Percentiles rank a stretch among this genome's conserved stretches.
Conservation (phyloP, 2,113 vertebrate species). For the Ictalurus furcatus region DNA sequence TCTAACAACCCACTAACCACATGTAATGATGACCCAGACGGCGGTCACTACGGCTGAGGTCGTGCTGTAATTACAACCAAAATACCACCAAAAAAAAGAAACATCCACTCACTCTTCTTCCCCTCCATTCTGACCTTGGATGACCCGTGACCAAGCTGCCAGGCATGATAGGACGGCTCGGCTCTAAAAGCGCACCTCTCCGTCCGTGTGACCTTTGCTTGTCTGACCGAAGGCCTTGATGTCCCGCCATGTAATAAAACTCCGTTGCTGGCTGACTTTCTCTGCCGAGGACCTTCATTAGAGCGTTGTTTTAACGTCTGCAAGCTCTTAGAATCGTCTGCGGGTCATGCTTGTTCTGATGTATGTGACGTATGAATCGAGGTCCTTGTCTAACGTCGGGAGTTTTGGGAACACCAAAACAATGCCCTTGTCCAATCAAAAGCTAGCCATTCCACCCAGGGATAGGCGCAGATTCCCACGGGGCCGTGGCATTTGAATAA, state of each 20-base stretch:
- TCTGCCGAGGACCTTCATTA: slow-evolving; percentile 36
- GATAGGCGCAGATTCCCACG: not conserved
- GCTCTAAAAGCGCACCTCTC: slow-evolving; percentile 49
- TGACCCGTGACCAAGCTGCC: slow-evolving; percentile 29
- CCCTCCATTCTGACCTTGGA: slow-evolving; percentile 44
- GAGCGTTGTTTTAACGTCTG: not conserved
- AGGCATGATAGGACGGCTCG: slow-evolving; percentile 7
- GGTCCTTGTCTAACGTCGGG: not conserved
- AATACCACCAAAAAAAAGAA: not conserved
- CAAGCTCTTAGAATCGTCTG: slow-evolving; percentile 37
- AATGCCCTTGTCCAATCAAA: not conserved
- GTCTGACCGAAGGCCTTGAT: slow-evolving; percentile 42
- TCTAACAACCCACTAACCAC: too few species aligned
- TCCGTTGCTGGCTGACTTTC: slow-evolving; percentile 2
- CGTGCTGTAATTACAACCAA: slow-evolving; percentile 51
- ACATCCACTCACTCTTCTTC: slow-evolving; percentile 12
- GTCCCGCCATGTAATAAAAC: slow-evolving; percentile 40
- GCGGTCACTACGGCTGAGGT: slow-evolving; percentile 34
- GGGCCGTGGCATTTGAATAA: slow-evolving; percentile 44
- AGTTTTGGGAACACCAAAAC: not conserved
- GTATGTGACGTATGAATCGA: not conserved
- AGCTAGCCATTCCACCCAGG: not conserved
- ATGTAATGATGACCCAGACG: too few species aligned
- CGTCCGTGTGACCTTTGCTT: slow-evolving; percentile 46
- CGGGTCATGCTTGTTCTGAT: not conserved